Percentiles rank a stretch among this genome's conserved stretches.
Evolutionary conservation across 2,888 invertebrate species (phyloP).

Genomic region (Torymus auratus): DNA sequence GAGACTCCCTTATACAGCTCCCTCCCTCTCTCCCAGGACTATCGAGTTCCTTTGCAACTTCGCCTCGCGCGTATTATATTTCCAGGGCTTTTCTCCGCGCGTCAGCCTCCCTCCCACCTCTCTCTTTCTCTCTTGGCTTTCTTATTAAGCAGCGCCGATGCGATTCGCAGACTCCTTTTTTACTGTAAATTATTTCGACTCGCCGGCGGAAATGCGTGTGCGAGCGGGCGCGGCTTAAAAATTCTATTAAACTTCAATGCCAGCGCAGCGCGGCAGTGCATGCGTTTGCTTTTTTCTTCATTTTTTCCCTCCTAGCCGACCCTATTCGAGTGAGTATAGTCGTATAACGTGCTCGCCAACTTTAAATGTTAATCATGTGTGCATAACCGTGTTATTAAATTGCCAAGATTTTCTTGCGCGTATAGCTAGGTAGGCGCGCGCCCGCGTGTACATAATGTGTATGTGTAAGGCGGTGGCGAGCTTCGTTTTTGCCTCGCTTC

Average conservation of each 20-base stretch:
- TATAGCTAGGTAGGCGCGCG: too few species aligned
- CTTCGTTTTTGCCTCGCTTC: not conserved
- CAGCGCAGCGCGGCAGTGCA: not conserved
- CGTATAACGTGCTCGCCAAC: conserved; percentile 26
- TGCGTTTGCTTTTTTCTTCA: not conserved
- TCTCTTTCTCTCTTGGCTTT: not conserved
- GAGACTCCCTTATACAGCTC: not conserved
- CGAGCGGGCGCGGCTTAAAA: conserved; percentile 42
- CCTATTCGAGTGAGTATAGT: conserved; percentile 35
- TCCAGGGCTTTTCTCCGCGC: conserved; percentile 4
- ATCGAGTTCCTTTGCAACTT: not conserved
- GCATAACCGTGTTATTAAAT: conserved; percentile 45
- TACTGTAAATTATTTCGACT: conserved; percentile 45
- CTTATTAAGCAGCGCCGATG: conserved; percentile 41
- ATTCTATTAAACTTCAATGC: conserved; percentile 58
- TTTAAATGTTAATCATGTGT: conserved; percentile 50
- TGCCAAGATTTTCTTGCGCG: conserved; percentile 31
- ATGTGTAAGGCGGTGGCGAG: not conserved
- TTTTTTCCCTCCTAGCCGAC: conserved; percentile 14
- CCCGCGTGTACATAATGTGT: too few species aligned
- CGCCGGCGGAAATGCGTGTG: not conserved
- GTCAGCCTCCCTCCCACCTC: not conserved
- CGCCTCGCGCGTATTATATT: conserved; percentile 1
- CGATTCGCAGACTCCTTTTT: conserved; percentile 26
- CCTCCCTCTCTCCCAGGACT: not conserved